Percentiles rank a stretch among this genome's conserved stretches.
Conservation (phyloP, 1,140 invertebrate genomes). For the Melitaea cinxia region DNA sequence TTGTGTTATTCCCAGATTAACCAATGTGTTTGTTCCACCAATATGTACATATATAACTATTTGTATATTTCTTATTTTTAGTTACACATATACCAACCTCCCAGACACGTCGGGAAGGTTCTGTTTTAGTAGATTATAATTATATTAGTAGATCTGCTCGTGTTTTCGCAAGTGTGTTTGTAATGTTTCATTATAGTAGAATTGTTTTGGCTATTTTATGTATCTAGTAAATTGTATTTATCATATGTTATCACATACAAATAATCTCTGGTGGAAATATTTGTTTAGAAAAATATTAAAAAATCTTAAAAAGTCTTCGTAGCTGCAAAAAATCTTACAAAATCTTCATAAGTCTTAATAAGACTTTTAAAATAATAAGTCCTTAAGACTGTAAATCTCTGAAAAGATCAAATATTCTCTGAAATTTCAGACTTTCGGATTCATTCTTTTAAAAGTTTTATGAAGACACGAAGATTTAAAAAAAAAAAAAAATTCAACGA, state of each 20-base stretch:
- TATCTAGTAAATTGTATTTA: slow-evolving; percentile 40
- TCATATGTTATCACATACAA: slow-evolving; percentile 9
- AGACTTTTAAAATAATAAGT: too few relatives aligned
- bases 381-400: too few relatives aligned
- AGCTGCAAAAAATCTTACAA: too few relatives aligned
- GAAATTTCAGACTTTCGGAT: too few relatives aligned
- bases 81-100: slow-evolving; percentile 37
- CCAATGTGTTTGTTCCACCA: slow-evolving; percentile 57
- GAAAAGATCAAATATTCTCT: too few relatives aligned
- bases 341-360: too few relatives aligned
- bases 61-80: slow-evolving; percentile 18
- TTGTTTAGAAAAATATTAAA: too few relatives aligned
- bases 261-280: neutral
- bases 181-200: slow-evolving; percentile 33
- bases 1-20: slow-evolving; percentile 67
- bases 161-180: slow-evolving; percentile 25
- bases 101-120: slow-evolving; percentile 48
- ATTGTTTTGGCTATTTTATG: slow-evolving; percentile 79
- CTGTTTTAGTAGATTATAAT: slow-evolving; percentile 30
- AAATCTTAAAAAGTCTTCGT: too few relatives aligned
- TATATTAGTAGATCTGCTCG: slow-evolving; percentile 38
- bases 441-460: too few relatives aligned
- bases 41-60: slow-evolving; percentile 31
- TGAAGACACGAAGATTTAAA: too few relatives aligned
- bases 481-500: too few relatives aligned